Base-by-base conservation (phyloP, 2,797 vertebrate genomes). In the Esox masquinongy region DNA sequence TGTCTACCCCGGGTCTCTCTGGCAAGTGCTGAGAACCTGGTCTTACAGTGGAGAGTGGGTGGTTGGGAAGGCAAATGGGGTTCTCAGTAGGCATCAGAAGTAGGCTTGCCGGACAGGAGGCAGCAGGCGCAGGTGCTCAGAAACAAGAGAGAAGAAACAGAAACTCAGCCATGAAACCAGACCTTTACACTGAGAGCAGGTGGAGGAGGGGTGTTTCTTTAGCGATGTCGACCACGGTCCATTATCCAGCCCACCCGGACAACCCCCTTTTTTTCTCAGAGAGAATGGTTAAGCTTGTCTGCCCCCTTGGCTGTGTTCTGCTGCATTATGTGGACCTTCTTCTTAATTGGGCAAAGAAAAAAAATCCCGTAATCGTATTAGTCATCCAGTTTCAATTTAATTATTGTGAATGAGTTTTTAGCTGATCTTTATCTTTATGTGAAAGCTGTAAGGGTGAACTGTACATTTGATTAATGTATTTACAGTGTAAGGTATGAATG, bases 1-100 rank as follows among this genome's bases (percentile, higher is more conserved):
- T 96, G 93, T 88, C 95, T 96, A 97, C 96, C 92, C 94, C 93
- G 87, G 88, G 90, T 88, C 91, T 92, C 94, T 84, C 92, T 93
- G 89, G 83, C 93, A 92, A 95, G 95, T 95, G 95, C 92, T 94
- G 93, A 94, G 93, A 88, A 91, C 91, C 87, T 83, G 81, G 88
- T 89, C 56, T 63, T 79, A 82, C 79, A 68, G 82, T 76, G 82
- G 83, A 84, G 85, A 15, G 31, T 77, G 70, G 81, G 68, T 75
- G 39, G 81, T 63, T 16, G 71, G 53, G 71, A 66, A 70, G 61
- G 26, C 56, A 79, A 76, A 80, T 87, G 88, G 88, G 88, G 87
- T 85, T 89, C 88, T 89, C 84, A 79, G n/a, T 82, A 80, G 69
- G 68, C 66, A 79, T 76, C 81, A 86, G 86, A 84, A 88, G 87